phyloP scores from a whole-genome alignment of 1,140 invertebrate genomes.

The Ridgeia piscesae region DNA sequence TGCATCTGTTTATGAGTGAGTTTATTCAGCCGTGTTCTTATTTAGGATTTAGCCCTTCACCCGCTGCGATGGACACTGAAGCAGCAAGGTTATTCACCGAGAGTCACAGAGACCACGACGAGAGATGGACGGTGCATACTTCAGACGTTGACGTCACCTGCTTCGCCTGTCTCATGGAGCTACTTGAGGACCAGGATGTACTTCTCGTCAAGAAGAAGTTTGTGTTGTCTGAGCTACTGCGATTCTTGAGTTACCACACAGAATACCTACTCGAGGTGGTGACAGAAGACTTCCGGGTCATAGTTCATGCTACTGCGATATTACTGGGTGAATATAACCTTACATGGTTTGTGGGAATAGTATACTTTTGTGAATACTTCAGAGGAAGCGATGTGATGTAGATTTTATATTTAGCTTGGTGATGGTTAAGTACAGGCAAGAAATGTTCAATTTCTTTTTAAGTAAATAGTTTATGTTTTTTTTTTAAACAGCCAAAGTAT shows the following conservation, averaged over 20 bases:
- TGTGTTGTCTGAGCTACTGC: neutral
- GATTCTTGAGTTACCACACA: slow-evolving; percentile 2
- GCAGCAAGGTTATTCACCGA: neutral
- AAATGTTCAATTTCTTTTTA: too few species aligned
- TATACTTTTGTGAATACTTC: neutral
- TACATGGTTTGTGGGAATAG: slow-evolving; percentile 9
- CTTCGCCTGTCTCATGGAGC: slow-evolving; percentile 7
- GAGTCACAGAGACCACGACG: neutral
- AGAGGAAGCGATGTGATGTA: neutral
- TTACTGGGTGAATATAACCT: slow-evolving; percentile 5
- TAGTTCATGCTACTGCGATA: neutral
- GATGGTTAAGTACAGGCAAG: too few species aligned
- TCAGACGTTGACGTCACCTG: neutral
- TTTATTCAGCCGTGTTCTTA: too few species aligned
- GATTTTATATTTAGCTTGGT: too few species aligned
- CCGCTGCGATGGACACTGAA: neutral
- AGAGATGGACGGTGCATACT: neutral
- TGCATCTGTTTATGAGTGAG: too few species aligned
- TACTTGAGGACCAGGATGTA: neutral
- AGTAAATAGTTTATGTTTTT: too few species aligned
- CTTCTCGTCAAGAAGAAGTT: neutral
- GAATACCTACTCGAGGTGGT: neutral
- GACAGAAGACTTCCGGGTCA: neutral
- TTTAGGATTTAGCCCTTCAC: too few species aligned
- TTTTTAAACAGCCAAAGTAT: neutral